These are phyloP conservation scores for Acanthiza pusilla DNA, from an alignment of 2,797 vertebrate genomes.

Conservation along the genomic window DNA sequence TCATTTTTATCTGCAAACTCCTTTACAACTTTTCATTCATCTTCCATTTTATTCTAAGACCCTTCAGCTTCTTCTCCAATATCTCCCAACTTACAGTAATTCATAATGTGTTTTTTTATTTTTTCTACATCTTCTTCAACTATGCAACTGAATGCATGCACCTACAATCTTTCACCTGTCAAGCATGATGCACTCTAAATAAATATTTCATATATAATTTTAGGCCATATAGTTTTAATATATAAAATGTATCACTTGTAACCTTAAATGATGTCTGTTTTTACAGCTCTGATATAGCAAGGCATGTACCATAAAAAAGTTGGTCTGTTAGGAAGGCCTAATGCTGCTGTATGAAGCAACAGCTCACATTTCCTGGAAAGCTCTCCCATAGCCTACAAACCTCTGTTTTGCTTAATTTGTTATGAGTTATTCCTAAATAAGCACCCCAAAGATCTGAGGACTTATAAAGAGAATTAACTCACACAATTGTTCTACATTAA, in stretches of 20 bases:
- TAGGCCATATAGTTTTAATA: background rate
- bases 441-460: background rate
- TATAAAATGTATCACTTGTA: background rate
- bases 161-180: background rate
- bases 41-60: background rate
- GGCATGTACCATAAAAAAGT: background rate
- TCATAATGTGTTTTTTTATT: background rate
- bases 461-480: background rate
- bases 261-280: background rate
- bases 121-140: background rate
- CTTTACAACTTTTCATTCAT: background rate
- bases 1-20: background rate
- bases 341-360: background rate
- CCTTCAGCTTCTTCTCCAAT: background rate
- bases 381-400: background rate
- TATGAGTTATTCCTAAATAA: background rate
- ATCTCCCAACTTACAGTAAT: background rate
- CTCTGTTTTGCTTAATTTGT: background rate
- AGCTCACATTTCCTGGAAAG: background rate
- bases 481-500: background rate
- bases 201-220: background rate
- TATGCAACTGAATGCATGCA: background rate
- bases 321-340: background rate
- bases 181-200: background rate
- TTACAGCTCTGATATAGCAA: background rate